A percentile compares a stretch with the other conserved stretches of the same genome.
Evolutionary conservation across 2,113 vertebrate genomes (phyloP).

Genomic region (Platycercus adscitus): DNA sequence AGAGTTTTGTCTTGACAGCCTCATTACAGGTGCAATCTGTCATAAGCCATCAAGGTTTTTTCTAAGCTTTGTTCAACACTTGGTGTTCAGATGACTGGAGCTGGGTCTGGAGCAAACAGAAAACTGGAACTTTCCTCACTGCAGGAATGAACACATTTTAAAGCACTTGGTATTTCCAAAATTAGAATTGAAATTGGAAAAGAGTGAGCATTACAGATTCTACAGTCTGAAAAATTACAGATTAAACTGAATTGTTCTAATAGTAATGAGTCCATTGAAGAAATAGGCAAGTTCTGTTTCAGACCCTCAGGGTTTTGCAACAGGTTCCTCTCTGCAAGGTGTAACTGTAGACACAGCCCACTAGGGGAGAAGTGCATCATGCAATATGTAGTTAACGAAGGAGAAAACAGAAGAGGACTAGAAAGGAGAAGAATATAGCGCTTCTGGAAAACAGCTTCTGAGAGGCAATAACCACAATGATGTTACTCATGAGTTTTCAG

Average conservation of each 20-base stretch:
- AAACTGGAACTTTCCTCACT: background rate
- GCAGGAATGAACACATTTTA: background rate
- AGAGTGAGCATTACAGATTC: background rate
- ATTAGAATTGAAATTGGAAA: background rate
- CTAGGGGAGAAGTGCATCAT: fast-evolving
- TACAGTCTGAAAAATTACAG: background rate
- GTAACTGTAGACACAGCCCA: background rate
- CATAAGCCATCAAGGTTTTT: background rate
- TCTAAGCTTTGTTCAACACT: fast-evolving
- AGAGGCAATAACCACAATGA: background rate
- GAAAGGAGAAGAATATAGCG: background rate
- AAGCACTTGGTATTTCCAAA: background rate
- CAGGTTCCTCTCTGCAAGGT: background rate
- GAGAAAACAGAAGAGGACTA: background rate
- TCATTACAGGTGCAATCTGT: fast-evolving
- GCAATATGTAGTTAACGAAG: background rate
- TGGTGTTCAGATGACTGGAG: background rate
- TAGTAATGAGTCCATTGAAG: background rate
- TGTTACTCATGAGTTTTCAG: background rate
- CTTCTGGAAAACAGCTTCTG: background rate
- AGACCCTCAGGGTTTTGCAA: background rate
- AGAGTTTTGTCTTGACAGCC: background rate
- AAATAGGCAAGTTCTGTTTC: background rate
- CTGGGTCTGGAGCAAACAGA: background rate
- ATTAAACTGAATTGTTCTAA: background rate